phyloP scores from a whole-genome alignment of 2,888 invertebrate species.

The Acronicta alni region DNA sequence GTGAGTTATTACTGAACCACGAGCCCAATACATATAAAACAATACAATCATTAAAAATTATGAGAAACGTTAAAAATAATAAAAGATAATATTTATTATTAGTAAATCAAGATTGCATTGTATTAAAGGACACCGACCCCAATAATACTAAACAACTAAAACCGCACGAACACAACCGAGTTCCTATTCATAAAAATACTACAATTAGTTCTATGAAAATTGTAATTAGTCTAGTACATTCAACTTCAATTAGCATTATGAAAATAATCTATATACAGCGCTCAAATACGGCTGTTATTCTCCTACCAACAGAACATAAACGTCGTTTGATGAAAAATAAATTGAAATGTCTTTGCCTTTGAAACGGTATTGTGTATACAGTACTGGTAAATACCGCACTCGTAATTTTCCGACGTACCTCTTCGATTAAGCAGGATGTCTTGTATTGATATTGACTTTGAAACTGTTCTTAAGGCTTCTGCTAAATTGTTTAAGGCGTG shows the following conservation, averaged over 20 bases:
- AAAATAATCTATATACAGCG: conserved; percentile 26
- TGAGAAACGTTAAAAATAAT: too few relatives aligned
- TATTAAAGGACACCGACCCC: conserved; percentile 6
- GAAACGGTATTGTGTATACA: conserved; percentile 30
- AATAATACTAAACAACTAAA: background rate
- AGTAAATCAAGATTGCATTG: too few relatives aligned
- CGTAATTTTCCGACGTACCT: conserved; percentile 32
- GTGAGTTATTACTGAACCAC: too few relatives aligned
- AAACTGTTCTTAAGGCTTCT: conserved; percentile 5
- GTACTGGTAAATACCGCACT: conserved; percentile 32
- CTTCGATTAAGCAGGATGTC: conserved; percentile 6
- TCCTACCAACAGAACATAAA: conserved; percentile 43
- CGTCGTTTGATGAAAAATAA: conserved; percentile 54
- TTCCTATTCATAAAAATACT: conserved; percentile 23
- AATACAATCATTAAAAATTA: too few relatives aligned
- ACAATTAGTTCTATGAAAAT: conserved; percentile 31
- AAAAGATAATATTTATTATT: too few relatives aligned
- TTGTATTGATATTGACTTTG: conserved; percentile 19
- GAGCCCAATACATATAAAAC: too few relatives aligned
- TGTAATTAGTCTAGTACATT: conserved; percentile 31
- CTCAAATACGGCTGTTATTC: conserved; percentile 27
- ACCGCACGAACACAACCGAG: conserved; percentile 12
- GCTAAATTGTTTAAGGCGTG: conserved; percentile 1
- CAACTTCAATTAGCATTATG: conserved; percentile 29
- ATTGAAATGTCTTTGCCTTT: conserved; percentile 44